phyloP scores from a whole-genome alignment of 2,888 invertebrate genomes.

The Atethmia centrago region DNA sequence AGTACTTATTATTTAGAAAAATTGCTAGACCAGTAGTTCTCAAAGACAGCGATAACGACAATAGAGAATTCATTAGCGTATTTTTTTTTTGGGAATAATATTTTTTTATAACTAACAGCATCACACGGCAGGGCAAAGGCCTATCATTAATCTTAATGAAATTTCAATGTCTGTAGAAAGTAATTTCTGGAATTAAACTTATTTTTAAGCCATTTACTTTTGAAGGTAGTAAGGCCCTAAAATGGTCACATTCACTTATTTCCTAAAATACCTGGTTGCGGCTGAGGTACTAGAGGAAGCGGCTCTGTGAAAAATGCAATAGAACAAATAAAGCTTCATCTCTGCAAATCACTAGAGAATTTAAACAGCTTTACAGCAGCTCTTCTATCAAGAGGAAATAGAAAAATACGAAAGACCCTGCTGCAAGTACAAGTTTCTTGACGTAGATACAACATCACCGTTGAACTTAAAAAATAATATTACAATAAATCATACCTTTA shows the following conservation, averaged over 20 bases:
- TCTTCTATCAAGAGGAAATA: neutral
- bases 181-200: neutral
- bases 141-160: neutral
- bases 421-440: neutral
- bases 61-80: neutral
- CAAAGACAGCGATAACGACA: neutral
- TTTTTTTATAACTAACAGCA: neutral
- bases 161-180: neutral
- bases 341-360: neutral
- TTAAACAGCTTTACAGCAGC: neutral
- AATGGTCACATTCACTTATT: neutral
- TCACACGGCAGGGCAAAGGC: neutral
- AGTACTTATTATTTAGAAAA: neutral
- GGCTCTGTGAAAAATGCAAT: conserved; percentile 29
- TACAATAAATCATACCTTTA: neutral
- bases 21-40: too few species aligned
- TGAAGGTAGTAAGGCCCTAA: neutral
- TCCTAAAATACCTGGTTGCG: conserved; percentile 17
- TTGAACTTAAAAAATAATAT: neutral
- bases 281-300: neutral
- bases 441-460: neutral
- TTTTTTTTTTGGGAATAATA: neutral
- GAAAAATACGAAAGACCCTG: neutral
- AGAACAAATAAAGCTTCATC: neutral
- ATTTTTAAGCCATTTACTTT: neutral